Percentiles rank a stretch among this genome's conserved stretches.
These are phyloP conservation scores for Caenorhabditis zanzibari DNA, from an alignment of 2,888 invertebrate species.

Conservation along the genomic window DNA sequence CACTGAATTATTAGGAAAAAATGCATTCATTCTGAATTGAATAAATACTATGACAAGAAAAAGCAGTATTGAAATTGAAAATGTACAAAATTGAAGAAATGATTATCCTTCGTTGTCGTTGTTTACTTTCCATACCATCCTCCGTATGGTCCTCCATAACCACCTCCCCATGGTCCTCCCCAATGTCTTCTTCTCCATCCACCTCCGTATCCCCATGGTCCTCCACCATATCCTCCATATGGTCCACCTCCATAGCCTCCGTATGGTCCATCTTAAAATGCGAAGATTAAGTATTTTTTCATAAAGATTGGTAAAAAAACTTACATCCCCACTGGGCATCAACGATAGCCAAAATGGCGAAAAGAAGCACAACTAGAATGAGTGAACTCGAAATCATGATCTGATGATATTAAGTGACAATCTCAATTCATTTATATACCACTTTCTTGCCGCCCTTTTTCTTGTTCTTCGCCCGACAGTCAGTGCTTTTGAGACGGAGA, in stretches of 20 bases:
- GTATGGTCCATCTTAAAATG: conserved; percentile 50
- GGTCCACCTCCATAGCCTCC: conserved; percentile 54
- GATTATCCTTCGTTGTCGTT: neutral
- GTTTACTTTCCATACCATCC: conserved; percentile 62
- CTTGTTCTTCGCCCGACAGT: conserved; percentile 51
- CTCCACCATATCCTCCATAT: conserved; percentile 55
- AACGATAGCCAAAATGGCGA: conserved; percentile 59
- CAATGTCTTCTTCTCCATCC: conserved; percentile 54
- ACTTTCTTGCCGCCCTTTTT: conserved; percentile 58
- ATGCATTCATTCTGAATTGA: conserved; percentile 48
- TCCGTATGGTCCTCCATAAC: conserved; percentile 57
- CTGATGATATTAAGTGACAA: conserved; percentile 42
- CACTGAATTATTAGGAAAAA: conserved; percentile 13
- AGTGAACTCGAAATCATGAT: conserved; percentile 61
- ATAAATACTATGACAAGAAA: conserved; percentile 58
- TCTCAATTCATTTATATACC: conserved; percentile 46
- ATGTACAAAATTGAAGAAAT: conserved; percentile 39
- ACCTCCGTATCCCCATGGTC: conserved; percentile 52
- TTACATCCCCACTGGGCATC: conserved; percentile 67
- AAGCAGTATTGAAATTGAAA: conserved; percentile 19
- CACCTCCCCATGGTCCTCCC: conserved; percentile 57
- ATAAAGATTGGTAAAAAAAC: neutral
- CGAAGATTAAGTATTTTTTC: neutral
- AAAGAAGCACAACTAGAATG: conserved; percentile 56
- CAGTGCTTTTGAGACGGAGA: conserved; percentile 27